These are phyloP conservation scores for Ephestia elutella DNA, from an alignment of 1,140 invertebrate species.

Conservation along the genomic window DNA sequence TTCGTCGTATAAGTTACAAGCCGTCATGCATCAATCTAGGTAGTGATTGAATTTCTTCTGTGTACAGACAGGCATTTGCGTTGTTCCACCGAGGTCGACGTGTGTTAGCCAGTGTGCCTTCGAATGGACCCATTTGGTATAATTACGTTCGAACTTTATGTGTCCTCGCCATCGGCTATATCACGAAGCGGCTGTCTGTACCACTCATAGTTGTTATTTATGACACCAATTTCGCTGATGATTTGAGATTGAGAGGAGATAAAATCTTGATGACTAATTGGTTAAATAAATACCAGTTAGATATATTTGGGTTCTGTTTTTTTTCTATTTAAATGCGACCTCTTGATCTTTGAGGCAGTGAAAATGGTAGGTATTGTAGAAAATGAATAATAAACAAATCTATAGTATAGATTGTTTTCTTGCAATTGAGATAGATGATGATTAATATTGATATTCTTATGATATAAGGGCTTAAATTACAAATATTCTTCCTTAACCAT, in stretches of 20 bases:
- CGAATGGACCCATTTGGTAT: constrained; percentile 59
- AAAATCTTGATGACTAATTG: neutral
- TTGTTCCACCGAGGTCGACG: constrained; percentile 38
- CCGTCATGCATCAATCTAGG: constrained; percentile 32
- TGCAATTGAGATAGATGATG: no score
- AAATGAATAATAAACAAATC: no score
- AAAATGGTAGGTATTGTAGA: no score
- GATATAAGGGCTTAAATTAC: no score
- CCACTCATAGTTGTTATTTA: constrained; percentile 21
- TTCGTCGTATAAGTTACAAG: constrained; percentile 7
- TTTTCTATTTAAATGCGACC: no score
- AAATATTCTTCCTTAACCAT: no score
- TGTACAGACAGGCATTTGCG: constrained; percentile 22
- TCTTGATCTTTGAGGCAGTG: no score
- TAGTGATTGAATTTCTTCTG: constrained; percentile 52
- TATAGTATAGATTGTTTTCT: no score
- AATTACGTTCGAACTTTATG: constrained; percentile 62
- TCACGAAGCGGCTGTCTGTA: constrained; percentile 20
- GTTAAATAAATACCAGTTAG: neutral
- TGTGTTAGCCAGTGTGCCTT: constrained; percentile 58
- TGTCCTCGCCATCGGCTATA: constrained; percentile 56
- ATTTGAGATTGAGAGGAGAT: neutral
- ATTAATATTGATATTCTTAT: no score
- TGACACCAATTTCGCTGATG: constrained; percentile 29
- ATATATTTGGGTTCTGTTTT: no score